phyloP scores from a whole-genome alignment of 1,140 invertebrate species.

The Euwallacea similis region DNA sequence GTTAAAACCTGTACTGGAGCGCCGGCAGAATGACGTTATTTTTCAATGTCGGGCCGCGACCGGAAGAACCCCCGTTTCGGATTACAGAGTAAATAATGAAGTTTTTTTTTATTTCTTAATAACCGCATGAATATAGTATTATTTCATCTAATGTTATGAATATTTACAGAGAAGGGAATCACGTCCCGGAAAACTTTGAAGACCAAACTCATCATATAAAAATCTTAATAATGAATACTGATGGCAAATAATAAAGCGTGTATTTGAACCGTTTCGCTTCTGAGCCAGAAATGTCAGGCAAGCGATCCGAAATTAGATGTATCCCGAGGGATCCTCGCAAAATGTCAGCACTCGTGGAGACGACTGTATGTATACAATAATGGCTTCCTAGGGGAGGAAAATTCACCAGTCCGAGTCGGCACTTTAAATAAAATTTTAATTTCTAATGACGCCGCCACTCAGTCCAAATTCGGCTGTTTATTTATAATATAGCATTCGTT shows the following conservation, averaged over 20 bases:
- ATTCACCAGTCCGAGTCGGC: conserved; percentile 19
- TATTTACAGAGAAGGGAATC: no score
- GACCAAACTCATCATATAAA: no score
- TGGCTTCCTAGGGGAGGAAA: conserved; percentile 31
- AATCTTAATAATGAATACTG: not conserved
- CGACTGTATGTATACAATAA: conserved; percentile 36
- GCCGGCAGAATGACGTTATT: conserved; percentile 21
- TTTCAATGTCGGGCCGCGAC: conserved; percentile 18
- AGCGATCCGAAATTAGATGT: conserved; percentile 33
- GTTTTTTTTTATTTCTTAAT: not conserved
- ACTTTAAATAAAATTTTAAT: conserved; percentile 38
- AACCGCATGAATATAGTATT: no score
- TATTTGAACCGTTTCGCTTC: conserved; percentile 22
- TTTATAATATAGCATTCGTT: no score
- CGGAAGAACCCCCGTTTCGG: conserved; percentile 7
- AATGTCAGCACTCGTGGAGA: conserved; percentile 32
- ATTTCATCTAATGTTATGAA: no score
- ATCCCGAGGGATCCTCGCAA: conserved; percentile 27
- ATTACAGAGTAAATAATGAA: conserved; percentile 20
- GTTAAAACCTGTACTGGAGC: conserved; percentile 27
- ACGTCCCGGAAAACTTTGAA: no score
- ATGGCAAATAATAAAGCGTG: conserved; percentile 9
- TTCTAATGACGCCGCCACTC: conserved; percentile 28
- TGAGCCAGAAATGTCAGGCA: conserved; percentile 30
- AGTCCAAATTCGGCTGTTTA: no score